Conservation (phyloP, 2,797 vertebrate genomes). For the Rhadinocentrus ornatus region DNA sequence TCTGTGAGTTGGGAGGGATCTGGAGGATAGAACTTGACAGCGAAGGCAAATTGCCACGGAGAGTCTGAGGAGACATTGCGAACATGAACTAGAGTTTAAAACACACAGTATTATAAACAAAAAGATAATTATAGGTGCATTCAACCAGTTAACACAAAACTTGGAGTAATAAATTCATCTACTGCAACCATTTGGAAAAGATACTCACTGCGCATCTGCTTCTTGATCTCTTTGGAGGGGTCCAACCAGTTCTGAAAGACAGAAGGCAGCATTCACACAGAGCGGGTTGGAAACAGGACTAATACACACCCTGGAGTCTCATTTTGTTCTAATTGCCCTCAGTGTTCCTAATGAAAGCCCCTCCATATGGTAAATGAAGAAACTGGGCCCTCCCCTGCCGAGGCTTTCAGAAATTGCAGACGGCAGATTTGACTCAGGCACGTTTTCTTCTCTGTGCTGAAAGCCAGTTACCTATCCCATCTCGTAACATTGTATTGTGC, state of each 20-base stretch:
- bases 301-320: slow-evolving; percentile 50
- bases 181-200: slow-evolving; percentile 17
- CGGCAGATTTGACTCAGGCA: slow-evolving; percentile 55
- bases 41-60: slow-evolving; percentile 93
- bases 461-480: slow-evolving; percentile 46
- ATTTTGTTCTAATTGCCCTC: slow-evolving; percentile 64
- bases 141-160: not conserved
- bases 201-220: slow-evolving; percentile 97
- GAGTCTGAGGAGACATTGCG: slow-evolving; percentile 81
- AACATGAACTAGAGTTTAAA: slow-evolving; percentile 11
- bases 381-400: slow-evolving; percentile 42
- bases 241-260: slow-evolving; percentile 97
- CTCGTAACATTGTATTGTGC: slow-evolving; percentile 26
- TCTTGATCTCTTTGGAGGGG: slow-evolving; percentile 99
- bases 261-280: slow-evolving; percentile 67
- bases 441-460: slow-evolving; percentile 48
- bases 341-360: slow-evolving; percentile 65
- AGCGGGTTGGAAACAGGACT: slow-evolving; percentile 41
- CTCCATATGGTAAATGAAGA: slow-evolving; percentile 72
- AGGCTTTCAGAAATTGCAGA: slow-evolving; percentile 34
- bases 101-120: not conserved
- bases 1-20: slow-evolving; percentile 97
- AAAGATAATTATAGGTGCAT: not conserved
- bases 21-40: slow-evolving; percentile 98
- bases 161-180: slow-evolving; percentile 32